Percentiles rank a stretch among this genome's conserved stretches.
phyloP scores from a whole-genome alignment of 1,140 invertebrate genomes.

The Aphelinus certus region DNA sequence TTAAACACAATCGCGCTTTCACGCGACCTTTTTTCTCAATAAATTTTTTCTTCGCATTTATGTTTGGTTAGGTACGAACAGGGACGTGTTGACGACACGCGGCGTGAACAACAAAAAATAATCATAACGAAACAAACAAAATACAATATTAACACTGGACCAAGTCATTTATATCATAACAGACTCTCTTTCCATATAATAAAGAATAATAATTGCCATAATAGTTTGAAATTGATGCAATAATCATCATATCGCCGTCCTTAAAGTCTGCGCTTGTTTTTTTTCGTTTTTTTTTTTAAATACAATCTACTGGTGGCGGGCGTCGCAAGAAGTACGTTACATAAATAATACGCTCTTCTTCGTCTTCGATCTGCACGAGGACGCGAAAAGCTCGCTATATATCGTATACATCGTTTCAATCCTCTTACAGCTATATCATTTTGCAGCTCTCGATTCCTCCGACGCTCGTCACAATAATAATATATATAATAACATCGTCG shows the following conservation, averaged over 20 bases:
- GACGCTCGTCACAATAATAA: slow-evolving; percentile 51
- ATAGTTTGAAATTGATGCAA: slow-evolving; percentile 35
- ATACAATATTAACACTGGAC: slow-evolving; percentile 67
- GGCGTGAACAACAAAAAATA: slow-evolving; percentile 63
- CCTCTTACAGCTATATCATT: neutral
- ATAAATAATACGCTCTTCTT: neutral
- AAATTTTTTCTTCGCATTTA: neutral
- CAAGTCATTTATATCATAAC: slow-evolving; percentile 57
- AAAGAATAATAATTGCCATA: slow-evolving; percentile 22
- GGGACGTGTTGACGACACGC: slow-evolving; percentile 61
- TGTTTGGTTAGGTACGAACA: slow-evolving; percentile 55
- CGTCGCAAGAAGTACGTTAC: slow-evolving; percentile 18
- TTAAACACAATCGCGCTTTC: slow-evolving; percentile 7
- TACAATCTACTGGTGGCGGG: slow-evolving; percentile 27
- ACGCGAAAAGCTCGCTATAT: neutral
- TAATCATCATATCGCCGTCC: slow-evolving; percentile 31
- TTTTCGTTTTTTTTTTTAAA: slow-evolving; percentile 23
- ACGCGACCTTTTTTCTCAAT: slow-evolving; percentile 13
- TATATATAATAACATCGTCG: slow-evolving; percentile 54
- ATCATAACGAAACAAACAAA: slow-evolving; percentile 67
- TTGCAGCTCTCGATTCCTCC: slow-evolving; percentile 29
- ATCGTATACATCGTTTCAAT: slow-evolving; percentile 8
- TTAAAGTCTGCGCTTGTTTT: slow-evolving; percentile 30
- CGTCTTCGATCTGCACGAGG: neutral
- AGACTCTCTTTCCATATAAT: slow-evolving; percentile 57